A percentile compares a stretch with the other conserved stretches of the same genome.
Conservation (phyloP, 2,113 vertebrate genomes). For the Panurus biarmicus region DNA sequence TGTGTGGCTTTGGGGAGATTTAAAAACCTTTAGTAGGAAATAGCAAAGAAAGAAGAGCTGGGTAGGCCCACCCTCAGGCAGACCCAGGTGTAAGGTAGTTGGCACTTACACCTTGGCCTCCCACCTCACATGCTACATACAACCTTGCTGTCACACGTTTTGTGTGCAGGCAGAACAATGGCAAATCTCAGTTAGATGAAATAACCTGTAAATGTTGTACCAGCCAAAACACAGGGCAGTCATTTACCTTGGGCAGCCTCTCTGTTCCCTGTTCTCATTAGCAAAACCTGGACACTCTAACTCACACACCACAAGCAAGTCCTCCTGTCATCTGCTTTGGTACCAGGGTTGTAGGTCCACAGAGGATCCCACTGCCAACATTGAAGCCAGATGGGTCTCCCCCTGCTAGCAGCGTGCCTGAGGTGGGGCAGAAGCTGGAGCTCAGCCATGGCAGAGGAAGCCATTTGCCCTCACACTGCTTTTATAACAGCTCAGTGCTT, state of each 20-base stretch:
- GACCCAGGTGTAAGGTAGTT: not conserved
- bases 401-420: too few relatives aligned
- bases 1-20: too few relatives aligned
- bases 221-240: too few relatives aligned
- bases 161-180: rapidly evolving
- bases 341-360: too few relatives aligned
- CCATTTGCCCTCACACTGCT: not conserved
- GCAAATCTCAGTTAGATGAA: not conserved
- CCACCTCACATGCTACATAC: rapidly evolving
- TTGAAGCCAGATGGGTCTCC: not conserved
- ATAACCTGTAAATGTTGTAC: not conserved
- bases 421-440: too few relatives aligned
- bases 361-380: rapidly evolving
- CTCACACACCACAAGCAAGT: rapidly evolving
- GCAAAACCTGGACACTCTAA: not conserved
- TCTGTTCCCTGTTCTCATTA: not conserved
- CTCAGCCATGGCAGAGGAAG: not conserved
- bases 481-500: rapidly evolving
- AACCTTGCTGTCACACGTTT: rapidly evolving
- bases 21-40: not conserved
- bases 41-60: not conserved
- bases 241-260: too few relatives aligned
- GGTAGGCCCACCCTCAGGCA: too few relatives aligned
- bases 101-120: rapidly evolving
- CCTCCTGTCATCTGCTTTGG: not conserved